A percentile compares a stretch with the other conserved stretches of the same genome.
Conservation (phyloP, 2,113 vertebrate genomes). For the Melozone crissalis region DNA sequence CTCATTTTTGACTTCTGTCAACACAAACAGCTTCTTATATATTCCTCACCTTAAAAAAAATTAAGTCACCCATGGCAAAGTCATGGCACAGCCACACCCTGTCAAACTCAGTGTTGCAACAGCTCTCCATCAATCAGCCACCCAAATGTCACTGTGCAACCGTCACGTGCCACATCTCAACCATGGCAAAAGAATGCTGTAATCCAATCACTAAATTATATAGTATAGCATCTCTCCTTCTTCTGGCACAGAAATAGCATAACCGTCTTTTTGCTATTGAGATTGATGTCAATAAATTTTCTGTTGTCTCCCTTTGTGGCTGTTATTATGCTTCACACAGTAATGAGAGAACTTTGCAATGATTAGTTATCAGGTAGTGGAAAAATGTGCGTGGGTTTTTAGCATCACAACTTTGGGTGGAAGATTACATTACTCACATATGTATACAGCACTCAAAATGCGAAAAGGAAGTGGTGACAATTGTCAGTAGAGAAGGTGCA, state of each 20-base stretch:
- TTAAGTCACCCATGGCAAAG: background rate
- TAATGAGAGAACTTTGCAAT: background rate
- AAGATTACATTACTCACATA: background rate
- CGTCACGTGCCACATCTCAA: background rate
- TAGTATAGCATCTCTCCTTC: background rate
- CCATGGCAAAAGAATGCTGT: background rate
- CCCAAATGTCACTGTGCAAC: background rate
- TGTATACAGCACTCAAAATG: background rate
- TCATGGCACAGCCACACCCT: background rate
- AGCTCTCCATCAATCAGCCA: background rate
- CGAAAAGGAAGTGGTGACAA: background rate
- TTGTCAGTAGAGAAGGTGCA: background rate
- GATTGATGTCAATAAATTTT: background rate
- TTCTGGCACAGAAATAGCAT: background rate
- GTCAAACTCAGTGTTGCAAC: background rate
- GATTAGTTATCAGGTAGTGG: background rate
- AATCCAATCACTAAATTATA: background rate
- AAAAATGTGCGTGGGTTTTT: background rate
- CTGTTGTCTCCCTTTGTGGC: background rate
- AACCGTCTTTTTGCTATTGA: background rate
- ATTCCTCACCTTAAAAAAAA: background rate
- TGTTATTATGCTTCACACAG: background rate
- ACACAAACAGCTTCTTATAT: background rate
- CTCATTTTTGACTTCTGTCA: slow-evolving; percentile 13
- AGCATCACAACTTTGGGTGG: background rate